phyloP scores from a whole-genome alignment of 2,797 vertebrate species.

The Notolepis coatsorum region DNA sequence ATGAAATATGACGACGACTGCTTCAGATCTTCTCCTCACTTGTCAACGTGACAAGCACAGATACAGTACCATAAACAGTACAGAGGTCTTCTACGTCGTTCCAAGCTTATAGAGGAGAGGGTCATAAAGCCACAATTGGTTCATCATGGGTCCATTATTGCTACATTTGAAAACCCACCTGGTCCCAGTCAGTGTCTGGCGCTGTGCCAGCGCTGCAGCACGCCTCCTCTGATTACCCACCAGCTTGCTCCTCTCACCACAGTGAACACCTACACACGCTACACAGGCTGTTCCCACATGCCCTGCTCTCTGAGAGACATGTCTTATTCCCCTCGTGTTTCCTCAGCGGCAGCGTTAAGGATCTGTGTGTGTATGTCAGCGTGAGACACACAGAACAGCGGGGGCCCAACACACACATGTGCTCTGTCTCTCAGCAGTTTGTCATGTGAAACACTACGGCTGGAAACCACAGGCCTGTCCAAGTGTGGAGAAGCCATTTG shows the following conservation, averaged over 20 bases:
- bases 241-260: slow-evolving; percentile 20
- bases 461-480: too few species aligned
- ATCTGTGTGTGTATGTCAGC: not conserved
- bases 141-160: not conserved
- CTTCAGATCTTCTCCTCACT: too few species aligned
- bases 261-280: slow-evolving; percentile 1
- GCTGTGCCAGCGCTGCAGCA: slow-evolving; percentile 41
- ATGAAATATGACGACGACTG: too few species aligned
- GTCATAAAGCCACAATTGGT: too few species aligned
- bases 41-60: too few species aligned
- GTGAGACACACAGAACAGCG: not conserved
- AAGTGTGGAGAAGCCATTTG: too few species aligned
- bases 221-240: slow-evolving; percentile 30
- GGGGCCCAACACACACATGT: too few species aligned
- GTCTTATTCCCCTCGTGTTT: not conserved
- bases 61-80: too few species aligned
- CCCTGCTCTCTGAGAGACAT: not conserved
- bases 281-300: not conserved
- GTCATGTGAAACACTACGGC: too few species aligned
- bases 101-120: too few species aligned
- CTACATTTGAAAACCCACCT: not conserved
- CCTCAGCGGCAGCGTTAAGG: not conserved
- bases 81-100: too few species aligned
- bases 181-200: slow-evolving; percentile 30
- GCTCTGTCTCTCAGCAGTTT: too few species aligned